Percentiles rank a stretch among this genome's conserved stretches.
Evolutionary conservation across 2,797 vertebrate species (phyloP).

Genomic region (Chelon auratus): DNA sequence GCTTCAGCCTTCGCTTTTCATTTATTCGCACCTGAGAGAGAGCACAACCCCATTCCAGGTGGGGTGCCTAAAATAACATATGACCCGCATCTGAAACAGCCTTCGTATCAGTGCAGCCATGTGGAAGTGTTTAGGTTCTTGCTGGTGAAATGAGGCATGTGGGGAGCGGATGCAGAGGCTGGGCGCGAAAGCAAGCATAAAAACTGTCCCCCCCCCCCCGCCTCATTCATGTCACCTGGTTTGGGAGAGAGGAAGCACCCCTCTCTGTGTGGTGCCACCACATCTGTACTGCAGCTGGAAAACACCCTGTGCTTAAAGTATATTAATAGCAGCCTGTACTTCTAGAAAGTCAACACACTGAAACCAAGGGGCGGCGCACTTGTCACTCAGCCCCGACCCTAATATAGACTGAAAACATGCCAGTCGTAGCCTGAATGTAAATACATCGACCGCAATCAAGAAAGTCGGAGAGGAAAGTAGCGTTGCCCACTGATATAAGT

Average conservation of each 20-base stretch:
- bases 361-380: neutral
- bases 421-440: neutral
- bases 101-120: slow-evolving; percentile 1
- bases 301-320: neutral
- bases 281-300: neutral
- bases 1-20: neutral
- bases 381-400: neutral
- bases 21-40: slow-evolving; percentile 1
- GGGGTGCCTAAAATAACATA: slow-evolving; percentile 5
- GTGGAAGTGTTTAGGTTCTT: neutral
- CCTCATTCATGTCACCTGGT: neutral
- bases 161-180: neutral
- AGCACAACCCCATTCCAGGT: neutral
- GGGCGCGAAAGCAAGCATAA: too few species aligned
- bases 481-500: too few species aligned
- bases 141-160: slow-evolving; percentile 1
- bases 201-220: too few species aligned
- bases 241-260: neutral
- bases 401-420: too few species aligned
- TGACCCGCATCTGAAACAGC: slow-evolving; percentile 1
- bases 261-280: neutral
- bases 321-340: neutral
- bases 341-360: neutral
- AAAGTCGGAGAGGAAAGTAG: neutral
- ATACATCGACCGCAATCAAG: neutral